Evolutionary conservation across 2,888 invertebrate genomes (phyloP).

Genomic region (Tetrapedia diversipes): DNA sequence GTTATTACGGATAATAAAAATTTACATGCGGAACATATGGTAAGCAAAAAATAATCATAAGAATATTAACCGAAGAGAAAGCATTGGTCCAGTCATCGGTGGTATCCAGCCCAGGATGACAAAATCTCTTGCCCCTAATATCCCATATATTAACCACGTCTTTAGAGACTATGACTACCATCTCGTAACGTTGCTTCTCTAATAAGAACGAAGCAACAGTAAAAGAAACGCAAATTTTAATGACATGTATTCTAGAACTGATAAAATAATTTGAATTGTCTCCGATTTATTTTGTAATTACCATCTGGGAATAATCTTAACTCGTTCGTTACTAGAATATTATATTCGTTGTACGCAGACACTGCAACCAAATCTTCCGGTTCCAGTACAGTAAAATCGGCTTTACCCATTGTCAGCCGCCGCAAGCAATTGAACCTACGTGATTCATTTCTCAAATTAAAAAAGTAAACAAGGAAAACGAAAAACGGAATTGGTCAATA

Average conservation of each 20-base stretch:
- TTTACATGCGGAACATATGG: not conserved
- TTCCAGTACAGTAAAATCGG: constrained; percentile 92
- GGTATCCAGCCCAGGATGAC: constrained; percentile 92
- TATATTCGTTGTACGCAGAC: constrained; percentile 87
- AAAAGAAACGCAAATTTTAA: not conserved
- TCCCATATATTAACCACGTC: constrained; percentile 86
- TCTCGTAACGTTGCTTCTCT: constrained; percentile 79
- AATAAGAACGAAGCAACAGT: not conserved
- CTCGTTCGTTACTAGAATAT: constrained; percentile 89
- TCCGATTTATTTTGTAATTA: constrained; percentile 71
- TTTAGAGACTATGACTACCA: constrained; percentile 88
- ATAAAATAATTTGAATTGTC: not conserved
- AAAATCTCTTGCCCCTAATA: constrained; percentile 88
- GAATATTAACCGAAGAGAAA: constrained; percentile 87
- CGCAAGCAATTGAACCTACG: constrained; percentile 91
- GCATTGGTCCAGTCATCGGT: constrained; percentile 90
- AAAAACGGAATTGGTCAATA: not conserved
- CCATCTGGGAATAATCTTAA: constrained; percentile 84
- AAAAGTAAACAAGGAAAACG: no score
- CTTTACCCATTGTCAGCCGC: constrained; percentile 89
- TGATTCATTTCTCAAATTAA: constrained; percentile 15
- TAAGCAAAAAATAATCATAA: not conserved
- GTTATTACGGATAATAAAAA: no score
- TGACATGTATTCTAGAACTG: not conserved
- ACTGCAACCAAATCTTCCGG: constrained; percentile 92